Conservation (phyloP, 64 coral and sea anemone genomes). For the Anthopleura sola region DNA sequence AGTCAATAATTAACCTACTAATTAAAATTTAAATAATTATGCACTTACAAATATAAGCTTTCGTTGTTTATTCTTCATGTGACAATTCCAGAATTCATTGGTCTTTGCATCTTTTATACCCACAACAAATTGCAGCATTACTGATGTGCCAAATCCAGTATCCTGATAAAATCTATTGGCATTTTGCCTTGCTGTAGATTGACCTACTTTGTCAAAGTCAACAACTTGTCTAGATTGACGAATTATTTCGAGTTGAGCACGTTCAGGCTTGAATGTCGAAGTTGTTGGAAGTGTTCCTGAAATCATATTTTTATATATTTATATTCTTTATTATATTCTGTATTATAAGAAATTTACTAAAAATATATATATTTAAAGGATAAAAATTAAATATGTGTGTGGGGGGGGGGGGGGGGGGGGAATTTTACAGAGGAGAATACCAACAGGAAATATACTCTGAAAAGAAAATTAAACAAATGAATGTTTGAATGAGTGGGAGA, state of each 20-base stretch:
- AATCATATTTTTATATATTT: neutral
- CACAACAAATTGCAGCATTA: conserved; percentile 22
- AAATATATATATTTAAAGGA: no score
- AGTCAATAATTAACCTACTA: neutral
- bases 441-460: no score
- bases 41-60: neutral
- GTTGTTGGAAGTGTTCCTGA: conserved; percentile 37
- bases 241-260: neutral
- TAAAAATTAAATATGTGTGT: no score
- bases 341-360: neutral
- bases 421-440: no score
- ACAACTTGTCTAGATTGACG: conserved; percentile 9
- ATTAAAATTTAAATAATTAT: neutral
- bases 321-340: neutral
- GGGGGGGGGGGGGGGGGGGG: no score
- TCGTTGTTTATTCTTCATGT: neutral
- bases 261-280: neutral
- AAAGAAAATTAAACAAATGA: no score
- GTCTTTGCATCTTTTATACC: conserved; percentile 13
- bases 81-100: conserved; percentile 24
- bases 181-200: conserved; percentile 3
- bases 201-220: conserved; percentile 25
- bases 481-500: no score
- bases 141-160: neutral
- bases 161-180: neutral